Conservation (phyloP, 2,113 vertebrate genomes). For the Chionis minor region DNA sequence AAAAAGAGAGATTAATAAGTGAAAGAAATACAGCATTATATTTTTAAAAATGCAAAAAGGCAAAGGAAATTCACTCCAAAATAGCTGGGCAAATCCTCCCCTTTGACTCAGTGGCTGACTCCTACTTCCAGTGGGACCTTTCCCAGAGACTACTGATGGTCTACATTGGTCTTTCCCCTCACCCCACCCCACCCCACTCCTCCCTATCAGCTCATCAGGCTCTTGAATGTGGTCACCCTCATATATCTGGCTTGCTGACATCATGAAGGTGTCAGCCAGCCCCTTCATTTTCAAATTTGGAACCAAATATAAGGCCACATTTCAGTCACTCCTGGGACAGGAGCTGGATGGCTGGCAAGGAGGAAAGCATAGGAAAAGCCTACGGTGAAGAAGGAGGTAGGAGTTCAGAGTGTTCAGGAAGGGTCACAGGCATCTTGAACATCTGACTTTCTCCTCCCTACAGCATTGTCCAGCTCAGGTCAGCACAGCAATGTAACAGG, state of each 20-base stretch:
- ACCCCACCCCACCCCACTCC: neutral
- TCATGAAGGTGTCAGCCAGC: neutral
- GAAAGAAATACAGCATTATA: neutral
- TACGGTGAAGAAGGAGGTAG: neutral
- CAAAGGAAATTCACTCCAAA: neutral
- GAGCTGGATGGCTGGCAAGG: neutral
- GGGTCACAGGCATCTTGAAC: neutral
- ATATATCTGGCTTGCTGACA: neutral
- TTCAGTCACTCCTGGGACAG: neutral
- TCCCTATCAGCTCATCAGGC: neutral
- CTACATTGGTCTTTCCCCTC: neutral
- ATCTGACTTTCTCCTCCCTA: neutral
- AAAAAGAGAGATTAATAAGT: neutral
- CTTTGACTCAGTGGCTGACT: constrained; percentile 40
- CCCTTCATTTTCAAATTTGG: constrained; percentile 8
- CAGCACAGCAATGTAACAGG: neutral
- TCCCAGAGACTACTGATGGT: neutral
- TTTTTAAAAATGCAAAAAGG: neutral
- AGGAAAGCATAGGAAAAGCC: neutral
- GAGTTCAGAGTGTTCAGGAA: neutral
- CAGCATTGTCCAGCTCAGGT: neutral
- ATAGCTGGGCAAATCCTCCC: neutral
- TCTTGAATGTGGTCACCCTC: neutral
- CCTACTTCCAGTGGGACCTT: constrained; percentile 11
- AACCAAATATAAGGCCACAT: neutral